Evolutionary conservation across 37 sponge, comb jelly and placozoan species (phyloP), one percentile per base, ranked within the genome.

Genomic region (Geodia barretti): DNA sequence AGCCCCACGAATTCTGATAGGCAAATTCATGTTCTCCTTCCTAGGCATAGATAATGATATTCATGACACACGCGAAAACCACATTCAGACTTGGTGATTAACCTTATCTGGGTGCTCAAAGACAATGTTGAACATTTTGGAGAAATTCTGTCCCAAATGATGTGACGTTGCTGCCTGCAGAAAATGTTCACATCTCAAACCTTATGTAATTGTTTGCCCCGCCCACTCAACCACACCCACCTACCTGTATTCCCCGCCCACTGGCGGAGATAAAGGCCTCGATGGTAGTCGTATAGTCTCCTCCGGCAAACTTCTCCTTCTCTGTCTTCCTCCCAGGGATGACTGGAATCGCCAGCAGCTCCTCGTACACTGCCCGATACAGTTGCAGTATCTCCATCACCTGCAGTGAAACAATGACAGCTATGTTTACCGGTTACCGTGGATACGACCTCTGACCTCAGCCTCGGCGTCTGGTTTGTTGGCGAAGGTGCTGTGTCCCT

Each of bases 271-370:
- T 69, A 67, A 81, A 97, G 30, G 89, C 99, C 77, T 98, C 99
- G 34, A 96, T 90, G 54, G 99, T 98, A n/a, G 95, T 94, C 58
- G 97, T 96, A 72, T 94, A 98, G 75, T 96, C 97, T 21, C 92
- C 94, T 5, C 99, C 99, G 23, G 99, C 99, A 85, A 98, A 98
- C 81, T 98, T 98, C 86, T 98, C 99, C 70, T 98, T 98, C 88
- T 89, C 91, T 62, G 97, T 96, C 79, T 98, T 98, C 59, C 83
- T 79, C 14, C 99, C 99, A 26, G 83, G 85, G 8, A 98, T 74
- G 39, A 96, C 97, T n/a, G 99, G 97, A 43, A 98, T 90, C 35
- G 99, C 99, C 68, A 98, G 65, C 58, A 98, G 81, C 68, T 98
- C 95, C 83, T 98, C 93, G 73, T 96, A 98, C 54, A 98, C 95